Percentiles rank a stretch among this genome's conserved stretches.
These are phyloP conservation scores for Pammene fasciana DNA, from an alignment of 2,888 invertebrate genomes.

Conservation along the genomic window DNA sequence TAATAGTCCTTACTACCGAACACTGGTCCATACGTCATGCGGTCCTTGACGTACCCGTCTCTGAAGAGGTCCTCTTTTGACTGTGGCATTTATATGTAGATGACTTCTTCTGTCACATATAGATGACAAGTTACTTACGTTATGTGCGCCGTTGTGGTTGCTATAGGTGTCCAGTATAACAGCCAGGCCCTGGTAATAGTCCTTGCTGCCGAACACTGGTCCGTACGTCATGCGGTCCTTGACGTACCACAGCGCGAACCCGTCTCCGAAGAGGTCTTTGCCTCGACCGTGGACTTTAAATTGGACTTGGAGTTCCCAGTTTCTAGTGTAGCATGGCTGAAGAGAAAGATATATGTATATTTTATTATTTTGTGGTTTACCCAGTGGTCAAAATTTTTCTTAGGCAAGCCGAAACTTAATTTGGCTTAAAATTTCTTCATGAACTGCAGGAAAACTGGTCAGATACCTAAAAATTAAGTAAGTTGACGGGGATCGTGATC, in stretches of 20 bases:
- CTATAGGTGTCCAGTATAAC: conserved; percentile 99
- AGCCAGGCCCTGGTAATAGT: conserved; percentile 94
- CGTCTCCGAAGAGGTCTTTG: conserved; percentile 97
- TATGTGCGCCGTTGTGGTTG: conserved; percentile 99
- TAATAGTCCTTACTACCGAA: conserved; percentile 98
- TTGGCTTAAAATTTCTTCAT: too few species aligned
- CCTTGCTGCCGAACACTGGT: conserved; percentile 97
- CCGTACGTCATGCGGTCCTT: conserved; percentile 90
- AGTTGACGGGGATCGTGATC: too few species aligned
- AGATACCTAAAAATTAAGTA: too few species aligned
- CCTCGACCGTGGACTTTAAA: conserved; percentile 98
- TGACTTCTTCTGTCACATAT: too few species aligned
- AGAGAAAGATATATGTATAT: conserved; percentile 45
- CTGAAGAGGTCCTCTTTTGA: conserved; percentile 98
- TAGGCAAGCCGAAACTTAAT: too few species aligned
- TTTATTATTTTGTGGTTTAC: neutral
- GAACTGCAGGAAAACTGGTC: too few species aligned
- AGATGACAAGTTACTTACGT: conserved; percentile 85
- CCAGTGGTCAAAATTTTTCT: too few species aligned
- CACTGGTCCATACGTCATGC: conserved; percentile 92
- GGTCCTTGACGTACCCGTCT: conserved; percentile 94
- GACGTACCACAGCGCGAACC: conserved; percentile 97
- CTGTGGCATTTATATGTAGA: conserved; percentile 58
- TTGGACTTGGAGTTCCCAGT: conserved; percentile 98
- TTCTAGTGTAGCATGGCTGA: conserved; percentile 92